Conservation (phyloP, 2,797 vertebrate genomes). For the Hemitrygon akajei region DNA sequence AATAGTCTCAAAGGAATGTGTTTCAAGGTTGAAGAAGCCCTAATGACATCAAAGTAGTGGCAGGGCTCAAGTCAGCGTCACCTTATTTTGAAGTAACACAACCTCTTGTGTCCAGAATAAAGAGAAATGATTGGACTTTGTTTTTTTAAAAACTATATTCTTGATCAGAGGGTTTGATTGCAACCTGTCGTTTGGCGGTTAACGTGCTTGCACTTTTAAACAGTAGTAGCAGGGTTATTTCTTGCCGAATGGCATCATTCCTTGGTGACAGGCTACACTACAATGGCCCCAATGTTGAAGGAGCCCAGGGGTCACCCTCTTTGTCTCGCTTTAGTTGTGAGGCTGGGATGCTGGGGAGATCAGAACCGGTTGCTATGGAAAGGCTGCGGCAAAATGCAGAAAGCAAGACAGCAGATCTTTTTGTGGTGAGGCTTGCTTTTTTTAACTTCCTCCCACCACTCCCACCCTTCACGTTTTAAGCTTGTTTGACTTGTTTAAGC, state of each 20-base stretch:
- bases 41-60: background rate
- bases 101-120: background rate
- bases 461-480: background rate
- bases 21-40: background rate
- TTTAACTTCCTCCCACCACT: background rate
- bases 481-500: constrained; percentile 63
- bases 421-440: constrained; percentile 47
- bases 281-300: constrained; percentile 26
- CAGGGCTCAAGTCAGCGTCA: background rate
- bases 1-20: background rate
- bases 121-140: background rate
- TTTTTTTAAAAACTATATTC: background rate
- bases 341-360: constrained; percentile 63
- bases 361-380: constrained; percentile 64
- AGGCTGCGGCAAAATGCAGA: constrained; percentile 49
- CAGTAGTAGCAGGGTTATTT: background rate
- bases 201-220: background rate
- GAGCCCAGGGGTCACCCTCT: constrained; percentile 46
- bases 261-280: background rate
- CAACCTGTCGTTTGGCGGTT: background rate
- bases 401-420: constrained; percentile 60
- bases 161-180: background rate
- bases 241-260: background rate
- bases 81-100: background rate
- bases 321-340: constrained; percentile 52